phyloP scores from a whole-genome alignment of 2,113 vertebrate genomes.

The Labeo rohita region DNA sequence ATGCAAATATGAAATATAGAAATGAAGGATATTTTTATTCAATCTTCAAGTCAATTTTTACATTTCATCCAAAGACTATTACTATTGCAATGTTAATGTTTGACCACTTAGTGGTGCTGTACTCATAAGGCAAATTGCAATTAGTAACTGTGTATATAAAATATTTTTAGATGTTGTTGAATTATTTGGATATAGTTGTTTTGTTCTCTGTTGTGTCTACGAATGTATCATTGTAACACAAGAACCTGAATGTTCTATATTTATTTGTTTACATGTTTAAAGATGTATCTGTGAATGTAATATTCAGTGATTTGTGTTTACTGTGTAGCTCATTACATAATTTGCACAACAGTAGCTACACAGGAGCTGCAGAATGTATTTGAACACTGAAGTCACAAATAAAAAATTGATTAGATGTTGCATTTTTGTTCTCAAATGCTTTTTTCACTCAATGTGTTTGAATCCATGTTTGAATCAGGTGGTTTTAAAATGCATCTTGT shows the following conservation, averaged over 20 bases:
- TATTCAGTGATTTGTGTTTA: neutral
- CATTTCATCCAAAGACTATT: neutral
- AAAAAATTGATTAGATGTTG: neutral
- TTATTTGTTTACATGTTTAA: neutral
- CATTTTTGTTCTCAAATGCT: neutral
- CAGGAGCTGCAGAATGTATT: neutral
- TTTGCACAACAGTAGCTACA: neutral
- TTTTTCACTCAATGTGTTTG: neutral
- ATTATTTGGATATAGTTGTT: neutral
- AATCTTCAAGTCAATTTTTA: neutral
- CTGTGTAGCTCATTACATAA: neutral
- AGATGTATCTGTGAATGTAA: neutral
- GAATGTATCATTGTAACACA: neutral
- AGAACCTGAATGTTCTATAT: neutral
- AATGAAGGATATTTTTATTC: too few relatives aligned
- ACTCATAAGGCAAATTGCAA: neutral
- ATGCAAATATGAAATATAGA: neutral
- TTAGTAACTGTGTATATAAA: neutral
- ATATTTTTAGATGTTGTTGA: neutral
- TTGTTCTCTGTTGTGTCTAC: neutral
- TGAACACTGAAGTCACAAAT: neutral
- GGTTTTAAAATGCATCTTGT: neutral
- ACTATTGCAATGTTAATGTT: conserved; percentile 6
- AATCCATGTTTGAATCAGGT: neutral
- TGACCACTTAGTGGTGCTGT: neutral